A percentile compares a stretch with the other conserved stretches of the same genome.
These are phyloP conservation scores for Aphyosemion australe DNA, from an alignment of 2,113 vertebrate species.

Conservation along the genomic window DNA sequence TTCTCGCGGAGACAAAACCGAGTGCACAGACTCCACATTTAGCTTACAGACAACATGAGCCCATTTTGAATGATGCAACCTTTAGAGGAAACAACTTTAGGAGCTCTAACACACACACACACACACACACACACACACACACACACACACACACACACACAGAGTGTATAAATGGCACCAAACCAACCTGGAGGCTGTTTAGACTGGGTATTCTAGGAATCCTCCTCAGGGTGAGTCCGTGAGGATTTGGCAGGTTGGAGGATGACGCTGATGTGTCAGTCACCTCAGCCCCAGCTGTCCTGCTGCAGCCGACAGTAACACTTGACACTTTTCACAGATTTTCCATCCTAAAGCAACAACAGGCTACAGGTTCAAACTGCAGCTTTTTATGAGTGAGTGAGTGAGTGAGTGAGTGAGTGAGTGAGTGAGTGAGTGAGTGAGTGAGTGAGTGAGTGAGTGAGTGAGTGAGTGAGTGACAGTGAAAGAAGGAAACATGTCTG, in stretches of 20 bases:
- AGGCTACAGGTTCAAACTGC: slow-evolving; percentile 20
- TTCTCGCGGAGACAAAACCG: slow-evolving; percentile 1
- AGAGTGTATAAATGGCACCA: slow-evolving; percentile 33
- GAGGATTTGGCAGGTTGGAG: slow-evolving; percentile 36
- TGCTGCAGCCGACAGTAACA: slow-evolving; percentile 43
- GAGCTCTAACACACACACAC: neutral
- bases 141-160: neutral
- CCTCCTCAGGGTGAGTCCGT: slow-evolving; percentile 12
- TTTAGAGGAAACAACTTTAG: slow-evolving; percentile 28
- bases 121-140: slow-evolving; percentile 10
- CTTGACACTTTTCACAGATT: slow-evolving; percentile 44
- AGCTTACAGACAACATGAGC: slow-evolving; percentile 23
- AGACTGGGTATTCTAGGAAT: slow-evolving; percentile 18
- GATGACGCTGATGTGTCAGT: slow-evolving; percentile 23
- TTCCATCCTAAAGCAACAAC: slow-evolving; percentile 24
- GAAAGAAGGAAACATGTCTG: neutral
- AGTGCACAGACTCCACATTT: slow-evolving; percentile 5
- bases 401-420: no score
- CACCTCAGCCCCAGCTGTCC: slow-evolving; percentile 46
- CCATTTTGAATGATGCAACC: slow-evolving; percentile 34
- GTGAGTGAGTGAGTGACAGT: neutral
- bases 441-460: no score
- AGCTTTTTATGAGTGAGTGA: slow-evolving; percentile 4
- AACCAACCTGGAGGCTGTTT: slow-evolving; percentile 26
- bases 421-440: no score